Evolutionary conservation across 1,140 invertebrate species (phyloP).

Genomic region (Thrips palmi): DNA sequence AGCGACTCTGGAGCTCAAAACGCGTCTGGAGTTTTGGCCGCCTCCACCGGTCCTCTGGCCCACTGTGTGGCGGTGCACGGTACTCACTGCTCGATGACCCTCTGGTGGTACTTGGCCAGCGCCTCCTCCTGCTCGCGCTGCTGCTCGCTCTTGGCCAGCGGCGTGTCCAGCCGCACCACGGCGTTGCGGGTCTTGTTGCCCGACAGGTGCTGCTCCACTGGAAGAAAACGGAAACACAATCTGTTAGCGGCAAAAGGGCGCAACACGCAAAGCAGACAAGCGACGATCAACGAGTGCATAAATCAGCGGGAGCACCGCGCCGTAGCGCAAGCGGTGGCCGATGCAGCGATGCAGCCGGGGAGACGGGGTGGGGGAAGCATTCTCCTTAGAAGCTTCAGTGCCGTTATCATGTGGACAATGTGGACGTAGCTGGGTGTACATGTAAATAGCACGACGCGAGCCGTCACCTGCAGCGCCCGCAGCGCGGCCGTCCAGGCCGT

Average conservation of each 20-base stretch:
- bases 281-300: neutral
- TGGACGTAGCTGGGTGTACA: too few relatives aligned
- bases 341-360: too few relatives aligned
- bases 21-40: too few relatives aligned
- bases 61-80: conserved; percentile 14
- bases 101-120: conserved; percentile 36
- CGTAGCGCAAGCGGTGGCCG: too few relatives aligned
- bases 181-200: conserved; percentile 74
- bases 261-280: neutral
- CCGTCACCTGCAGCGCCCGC: too few relatives aligned
- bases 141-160: conserved; percentile 66
- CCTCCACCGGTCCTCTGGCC: neutral
- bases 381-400: too few relatives aligned
- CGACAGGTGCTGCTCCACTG: conserved; percentile 64
- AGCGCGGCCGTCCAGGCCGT: too few relatives aligned
- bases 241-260: neutral
- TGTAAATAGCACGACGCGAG: too few relatives aligned
- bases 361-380: too few relatives aligned
- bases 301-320: too few relatives aligned
- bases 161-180: conserved; percentile 72
- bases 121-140: conserved; percentile 49
- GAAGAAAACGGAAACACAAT: conserved; percentile 15
- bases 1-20: too few relatives aligned
- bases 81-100: conserved; percentile 41
- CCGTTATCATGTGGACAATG: too few relatives aligned